Conservation (phyloP, 2,797 vertebrate genomes). For the Centropyge bicolor region DNA sequence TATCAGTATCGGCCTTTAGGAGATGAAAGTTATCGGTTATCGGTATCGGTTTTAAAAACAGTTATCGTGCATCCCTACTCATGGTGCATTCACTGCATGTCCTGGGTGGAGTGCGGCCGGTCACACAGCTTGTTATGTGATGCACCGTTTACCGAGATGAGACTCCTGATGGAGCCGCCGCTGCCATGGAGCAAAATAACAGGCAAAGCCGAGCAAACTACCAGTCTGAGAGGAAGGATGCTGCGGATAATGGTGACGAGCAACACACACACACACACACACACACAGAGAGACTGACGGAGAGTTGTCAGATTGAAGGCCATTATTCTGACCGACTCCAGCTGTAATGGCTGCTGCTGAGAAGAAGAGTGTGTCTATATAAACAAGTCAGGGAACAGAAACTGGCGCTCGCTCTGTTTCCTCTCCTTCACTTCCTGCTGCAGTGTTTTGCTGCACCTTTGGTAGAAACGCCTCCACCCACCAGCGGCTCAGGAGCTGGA, state of each 20-base stretch:
- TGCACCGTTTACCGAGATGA: constrained; percentile 55
- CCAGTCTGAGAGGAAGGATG: constrained; percentile 49
- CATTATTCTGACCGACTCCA: constrained; percentile 62
- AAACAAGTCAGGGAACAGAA: constrained; percentile 49
- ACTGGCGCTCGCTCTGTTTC: background rate
- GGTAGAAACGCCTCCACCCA: constrained; percentile 2
- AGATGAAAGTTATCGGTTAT: too few species aligned
- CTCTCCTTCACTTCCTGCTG: constrained; percentile 15
- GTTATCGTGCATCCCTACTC: too few species aligned
- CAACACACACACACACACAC: constrained; percentile 8
- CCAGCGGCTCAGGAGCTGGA: background rate
- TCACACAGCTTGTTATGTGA: constrained; percentile 52
- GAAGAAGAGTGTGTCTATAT: constrained; percentile 40
- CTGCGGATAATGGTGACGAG: constrained; percentile 59
- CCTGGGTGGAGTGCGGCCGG: background rate
- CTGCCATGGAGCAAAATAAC: constrained; percentile 57
- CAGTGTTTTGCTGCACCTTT: constrained; percentile 27
- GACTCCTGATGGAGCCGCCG: constrained; percentile 44
- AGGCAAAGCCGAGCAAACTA: constrained; percentile 29
- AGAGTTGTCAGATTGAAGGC: constrained; percentile 59
- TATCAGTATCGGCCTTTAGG: too few species aligned
- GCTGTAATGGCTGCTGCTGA: constrained; percentile 54
- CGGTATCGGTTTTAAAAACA: too few species aligned
- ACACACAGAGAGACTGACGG: background rate
- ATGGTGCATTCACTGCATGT: background rate